These are phyloP conservation scores for Ceratosolen solmsi DNA, from an alignment of 1,140 invertebrate genomes.

Conservation along the genomic window DNA sequence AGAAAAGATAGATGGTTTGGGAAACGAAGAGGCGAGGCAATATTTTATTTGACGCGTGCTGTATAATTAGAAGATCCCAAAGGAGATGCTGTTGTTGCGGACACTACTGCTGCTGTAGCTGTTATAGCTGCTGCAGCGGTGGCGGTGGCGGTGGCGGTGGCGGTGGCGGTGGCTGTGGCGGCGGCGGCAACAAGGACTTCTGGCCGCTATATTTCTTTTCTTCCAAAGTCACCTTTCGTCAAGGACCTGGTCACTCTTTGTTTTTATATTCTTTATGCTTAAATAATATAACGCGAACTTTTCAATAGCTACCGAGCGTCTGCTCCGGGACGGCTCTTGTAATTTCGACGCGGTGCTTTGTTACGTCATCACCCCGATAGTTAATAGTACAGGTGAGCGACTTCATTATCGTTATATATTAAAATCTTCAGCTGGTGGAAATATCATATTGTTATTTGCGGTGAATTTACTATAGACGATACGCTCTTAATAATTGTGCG, in stretches of 20 bases:
- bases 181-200: not conserved
- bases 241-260: constrained; percentile 14
- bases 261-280: constrained; percentile 4
- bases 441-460: too few relatives aligned
- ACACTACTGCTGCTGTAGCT: not conserved
- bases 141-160: not conserved
- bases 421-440: too few relatives aligned
- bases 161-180: not conserved
- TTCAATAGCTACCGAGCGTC: not conserved
- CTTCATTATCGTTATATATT: constrained; percentile 5
- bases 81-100: constrained; percentile 36
- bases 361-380: constrained; percentile 4
- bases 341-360: constrained; percentile 6
- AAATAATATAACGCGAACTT: not conserved
- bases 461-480: too few relatives aligned
- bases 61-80: constrained; percentile 64
- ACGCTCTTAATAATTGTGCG: too few relatives aligned
- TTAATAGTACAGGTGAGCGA: not conserved
- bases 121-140: not conserved
- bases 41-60: constrained; percentile 65
- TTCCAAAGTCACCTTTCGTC: not conserved
- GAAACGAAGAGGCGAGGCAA: not conserved
- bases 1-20: constrained; percentile 11
- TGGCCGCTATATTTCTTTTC: not conserved
- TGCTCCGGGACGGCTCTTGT: not conserved